These are phyloP conservation scores for Pelmatolapia mariae DNA, from an alignment of 2,113 vertebrate genomes.

Conservation along the genomic window DNA sequence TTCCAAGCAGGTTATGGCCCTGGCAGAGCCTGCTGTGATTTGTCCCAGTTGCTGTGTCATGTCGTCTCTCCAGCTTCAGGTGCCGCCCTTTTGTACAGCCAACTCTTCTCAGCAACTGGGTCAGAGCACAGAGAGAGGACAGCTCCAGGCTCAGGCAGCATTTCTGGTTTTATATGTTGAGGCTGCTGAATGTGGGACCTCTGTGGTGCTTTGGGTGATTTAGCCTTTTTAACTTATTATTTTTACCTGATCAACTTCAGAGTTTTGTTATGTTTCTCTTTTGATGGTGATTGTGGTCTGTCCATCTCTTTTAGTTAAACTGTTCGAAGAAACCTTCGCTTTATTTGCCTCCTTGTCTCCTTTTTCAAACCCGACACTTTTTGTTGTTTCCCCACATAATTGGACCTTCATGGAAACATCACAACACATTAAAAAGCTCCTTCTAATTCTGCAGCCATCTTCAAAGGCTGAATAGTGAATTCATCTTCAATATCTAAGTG, in stretches of 20 bases:
- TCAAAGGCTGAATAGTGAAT: neutral
- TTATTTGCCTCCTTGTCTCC: neutral
- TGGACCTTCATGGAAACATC: neutral
- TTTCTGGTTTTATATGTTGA: rapidly evolving
- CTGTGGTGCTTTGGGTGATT: neutral
- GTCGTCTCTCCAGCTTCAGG: neutral
- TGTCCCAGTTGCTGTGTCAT: neutral
- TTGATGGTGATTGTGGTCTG: neutral
- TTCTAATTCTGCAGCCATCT: neutral
- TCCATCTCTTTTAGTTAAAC: neutral
- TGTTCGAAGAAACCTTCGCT: neutral
- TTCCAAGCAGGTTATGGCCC: neutral
- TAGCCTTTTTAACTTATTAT: neutral
- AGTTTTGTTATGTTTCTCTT: neutral
- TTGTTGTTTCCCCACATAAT: neutral
- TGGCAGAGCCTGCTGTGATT: neutral
- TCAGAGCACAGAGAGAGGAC: neutral
- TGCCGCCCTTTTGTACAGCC: neutral
- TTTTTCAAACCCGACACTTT: neutral
- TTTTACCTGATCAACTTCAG: neutral
- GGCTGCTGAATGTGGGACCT: neutral
- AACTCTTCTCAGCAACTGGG: neutral
- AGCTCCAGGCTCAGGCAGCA: neutral
- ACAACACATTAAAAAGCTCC: neutral
- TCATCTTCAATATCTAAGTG: neutral